Percentiles rank a stretch among this genome's conserved stretches.
These are phyloP conservation scores for Hemichromis elongatus DNA, from an alignment of 2,113 vertebrate genomes.

Conservation along the genomic window DNA sequence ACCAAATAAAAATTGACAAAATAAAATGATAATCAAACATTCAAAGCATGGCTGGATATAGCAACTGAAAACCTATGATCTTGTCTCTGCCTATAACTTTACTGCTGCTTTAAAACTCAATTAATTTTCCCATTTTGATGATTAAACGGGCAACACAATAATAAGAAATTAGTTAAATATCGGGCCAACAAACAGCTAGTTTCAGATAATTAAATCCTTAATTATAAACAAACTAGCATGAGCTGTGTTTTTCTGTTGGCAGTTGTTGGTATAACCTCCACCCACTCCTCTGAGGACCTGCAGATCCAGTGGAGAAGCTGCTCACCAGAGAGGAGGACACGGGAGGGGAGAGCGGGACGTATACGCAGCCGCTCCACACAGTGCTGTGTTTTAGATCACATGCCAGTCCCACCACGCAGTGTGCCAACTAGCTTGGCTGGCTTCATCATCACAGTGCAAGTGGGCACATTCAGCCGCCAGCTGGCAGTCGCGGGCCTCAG, in stretches of 20 bases:
- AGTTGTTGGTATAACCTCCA: neutral
- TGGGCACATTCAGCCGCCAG: constrained; percentile 80
- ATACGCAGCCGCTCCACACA: constrained; percentile 56
- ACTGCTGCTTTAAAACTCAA: neutral
- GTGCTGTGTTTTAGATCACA: constrained; percentile 65
- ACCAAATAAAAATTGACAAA: neutral
- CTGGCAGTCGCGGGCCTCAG: constrained; percentile 82
- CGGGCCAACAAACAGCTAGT: neutral
- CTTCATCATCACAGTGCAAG: constrained; percentile 70
- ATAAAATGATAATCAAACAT: neutral
- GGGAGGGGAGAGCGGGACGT: neutral
- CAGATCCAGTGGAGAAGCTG: constrained; percentile 1
- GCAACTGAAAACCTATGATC: neutral
- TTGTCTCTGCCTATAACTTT: neutral
- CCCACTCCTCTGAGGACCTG: neutral
- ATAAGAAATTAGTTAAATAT: neutral
- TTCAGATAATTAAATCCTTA: neutral
- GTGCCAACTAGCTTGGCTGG: constrained; percentile 75
- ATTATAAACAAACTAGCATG: neutral
- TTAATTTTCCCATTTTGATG: neutral
- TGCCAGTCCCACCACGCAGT: constrained; percentile 52
- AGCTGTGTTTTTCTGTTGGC: neutral
- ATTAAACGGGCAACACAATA: neutral
- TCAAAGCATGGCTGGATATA: neutral
- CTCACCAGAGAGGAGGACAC: neutral